A percentile compares a stretch with the other conserved stretches of the same genome.
These are phyloP conservation scores for Gymnarchus niloticus DNA, from an alignment of 2,113 vertebrate species.

Conservation along the genomic window DNA sequence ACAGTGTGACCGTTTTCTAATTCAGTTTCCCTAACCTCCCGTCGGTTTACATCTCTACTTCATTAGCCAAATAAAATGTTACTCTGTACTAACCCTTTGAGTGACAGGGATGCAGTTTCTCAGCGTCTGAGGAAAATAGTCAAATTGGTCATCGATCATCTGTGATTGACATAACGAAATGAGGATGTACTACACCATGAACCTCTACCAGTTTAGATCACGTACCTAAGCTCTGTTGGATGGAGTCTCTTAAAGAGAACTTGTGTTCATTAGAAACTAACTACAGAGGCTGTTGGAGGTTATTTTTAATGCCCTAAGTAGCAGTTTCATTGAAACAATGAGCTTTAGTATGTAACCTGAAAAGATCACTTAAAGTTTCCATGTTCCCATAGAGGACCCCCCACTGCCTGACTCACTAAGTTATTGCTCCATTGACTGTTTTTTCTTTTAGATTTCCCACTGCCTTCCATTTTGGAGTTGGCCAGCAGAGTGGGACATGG, in stretches of 20 bases:
- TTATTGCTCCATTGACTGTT: background rate
- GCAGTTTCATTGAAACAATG: no score
- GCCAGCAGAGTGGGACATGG: slow-evolving; percentile 69
- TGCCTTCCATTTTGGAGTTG: slow-evolving; percentile 68
- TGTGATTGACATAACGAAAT: background rate
- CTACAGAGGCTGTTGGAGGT: background rate
- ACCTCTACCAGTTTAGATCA: background rate
- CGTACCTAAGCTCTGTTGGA: background rate
- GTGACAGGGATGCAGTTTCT: background rate
- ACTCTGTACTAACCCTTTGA: background rate
- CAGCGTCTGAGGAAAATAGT: background rate
- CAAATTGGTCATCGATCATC: background rate
- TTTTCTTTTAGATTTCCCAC: slow-evolving; percentile 72
- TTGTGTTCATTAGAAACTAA: background rate
- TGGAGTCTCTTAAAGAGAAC: background rate
- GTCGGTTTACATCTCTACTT: background rate
- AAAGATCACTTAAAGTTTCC: no score
- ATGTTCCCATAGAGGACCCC: background rate
- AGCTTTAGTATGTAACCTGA: no score
- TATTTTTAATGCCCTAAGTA: no score
- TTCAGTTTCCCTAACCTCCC: background rate
- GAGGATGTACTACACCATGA: background rate
- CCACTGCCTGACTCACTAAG: background rate
- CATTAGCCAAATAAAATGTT: background rate
- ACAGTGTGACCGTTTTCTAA: background rate